Conservation (phyloP, 2,113 vertebrate species). For the Pristiophorus japonicus region DNA sequence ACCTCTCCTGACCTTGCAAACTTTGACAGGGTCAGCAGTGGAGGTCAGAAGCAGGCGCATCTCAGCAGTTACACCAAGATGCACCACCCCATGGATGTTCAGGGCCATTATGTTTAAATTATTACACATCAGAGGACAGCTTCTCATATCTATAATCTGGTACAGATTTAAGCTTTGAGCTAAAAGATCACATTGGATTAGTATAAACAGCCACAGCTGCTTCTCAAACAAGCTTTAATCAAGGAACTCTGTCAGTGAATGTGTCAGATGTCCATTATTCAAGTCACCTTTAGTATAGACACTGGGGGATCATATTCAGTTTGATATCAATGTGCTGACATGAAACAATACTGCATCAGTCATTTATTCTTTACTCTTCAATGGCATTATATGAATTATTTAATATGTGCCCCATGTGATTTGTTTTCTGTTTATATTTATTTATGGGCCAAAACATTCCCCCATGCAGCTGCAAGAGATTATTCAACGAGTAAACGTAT, state of each 20-base stretch:
- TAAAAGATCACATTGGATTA: background rate
- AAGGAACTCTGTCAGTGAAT: background rate
- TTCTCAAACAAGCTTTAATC: background rate
- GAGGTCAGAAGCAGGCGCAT: background rate
- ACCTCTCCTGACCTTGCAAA: background rate
- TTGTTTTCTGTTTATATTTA: background rate
- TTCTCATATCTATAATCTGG: background rate
- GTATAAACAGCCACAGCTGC: background rate
- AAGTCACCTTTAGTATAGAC: background rate
- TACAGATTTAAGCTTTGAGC: background rate
- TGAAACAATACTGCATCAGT: background rate
- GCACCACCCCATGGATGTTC: background rate
- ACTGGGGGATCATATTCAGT: background rate
- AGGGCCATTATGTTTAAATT: background rate
- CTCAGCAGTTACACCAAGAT: background rate
- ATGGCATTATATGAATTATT: background rate
- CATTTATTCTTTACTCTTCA: background rate
- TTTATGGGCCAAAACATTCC: background rate
- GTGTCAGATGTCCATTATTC: background rate
- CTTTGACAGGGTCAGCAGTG: background rate
- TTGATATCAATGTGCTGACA: background rate
- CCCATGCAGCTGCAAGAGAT: background rate
- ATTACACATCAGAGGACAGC: background rate
- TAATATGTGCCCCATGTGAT: background rate
- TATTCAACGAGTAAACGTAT: background rate